Percentiles rank a stretch among this genome's conserved stretches.
These are phyloP conservation scores for Morelia viridis DNA, from an alignment of 2,797 vertebrate genomes.

Conservation along the genomic window DNA sequence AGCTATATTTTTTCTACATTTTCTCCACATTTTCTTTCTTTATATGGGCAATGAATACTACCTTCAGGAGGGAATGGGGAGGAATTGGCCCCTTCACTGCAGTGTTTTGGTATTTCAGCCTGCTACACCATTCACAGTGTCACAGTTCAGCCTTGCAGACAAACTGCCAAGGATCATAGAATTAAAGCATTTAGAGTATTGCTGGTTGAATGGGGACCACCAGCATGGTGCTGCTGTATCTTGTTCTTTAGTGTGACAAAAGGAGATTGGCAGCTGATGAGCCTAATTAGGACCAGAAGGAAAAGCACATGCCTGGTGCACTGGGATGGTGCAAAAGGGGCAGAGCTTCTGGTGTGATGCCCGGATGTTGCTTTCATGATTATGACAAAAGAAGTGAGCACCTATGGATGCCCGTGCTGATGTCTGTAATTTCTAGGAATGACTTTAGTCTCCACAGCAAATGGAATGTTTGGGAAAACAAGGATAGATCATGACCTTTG, in stretches of 20 bases:
- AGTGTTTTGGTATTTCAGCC: too few relatives aligned
- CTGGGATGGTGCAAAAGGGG: neutral
- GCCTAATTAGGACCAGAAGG: neutral
- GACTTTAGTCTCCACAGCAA: neutral
- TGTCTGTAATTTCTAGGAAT: neutral
- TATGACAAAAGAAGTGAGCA: neutral
- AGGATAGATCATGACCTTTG: neutral
- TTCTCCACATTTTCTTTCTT: too few relatives aligned
- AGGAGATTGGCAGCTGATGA: neutral
- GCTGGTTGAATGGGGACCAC: neutral
- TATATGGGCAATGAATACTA: too few relatives aligned
- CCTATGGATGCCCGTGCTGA: neutral
- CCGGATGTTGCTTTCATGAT: neutral
- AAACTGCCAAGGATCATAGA: too few relatives aligned
- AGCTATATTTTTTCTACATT: too few relatives aligned
- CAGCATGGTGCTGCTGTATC: neutral
- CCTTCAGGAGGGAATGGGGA: too few relatives aligned
- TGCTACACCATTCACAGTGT: too few relatives aligned
- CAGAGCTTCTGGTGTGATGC: neutral
- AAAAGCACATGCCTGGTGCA: neutral
- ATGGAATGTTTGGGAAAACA: neutral
- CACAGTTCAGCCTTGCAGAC: too few relatives aligned
- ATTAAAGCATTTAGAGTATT: neutral
- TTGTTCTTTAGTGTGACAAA: neutral
- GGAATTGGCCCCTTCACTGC: too few relatives aligned